Percentiles rank a stretch among this genome's conserved stretches.
These are phyloP conservation scores for Ophion ellenae DNA, from an alignment of 2,888 invertebrate genomes.

Conservation along the genomic window DNA sequence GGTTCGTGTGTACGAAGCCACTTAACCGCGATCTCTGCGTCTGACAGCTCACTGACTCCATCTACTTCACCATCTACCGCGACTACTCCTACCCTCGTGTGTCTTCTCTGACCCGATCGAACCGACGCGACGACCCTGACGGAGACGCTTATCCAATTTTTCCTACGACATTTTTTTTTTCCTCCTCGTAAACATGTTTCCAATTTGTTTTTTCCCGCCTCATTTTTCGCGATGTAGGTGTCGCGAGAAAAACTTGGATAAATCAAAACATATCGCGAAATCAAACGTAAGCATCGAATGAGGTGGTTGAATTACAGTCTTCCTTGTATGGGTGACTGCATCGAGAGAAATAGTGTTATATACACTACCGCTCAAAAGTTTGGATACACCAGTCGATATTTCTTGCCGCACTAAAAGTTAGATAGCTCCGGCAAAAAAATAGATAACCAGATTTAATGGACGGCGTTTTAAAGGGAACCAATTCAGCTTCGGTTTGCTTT, in stretches of 20 bases:
- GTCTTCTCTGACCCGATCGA: constrained; percentile 8
- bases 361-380: too few species aligned
- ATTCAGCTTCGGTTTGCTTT: too few species aligned
- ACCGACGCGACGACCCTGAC: not conserved
- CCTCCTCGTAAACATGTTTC: not conserved
- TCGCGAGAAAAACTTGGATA: not conserved
- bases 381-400: too few species aligned
- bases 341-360: too few species aligned
- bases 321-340: too few species aligned
- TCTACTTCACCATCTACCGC: constrained; percentile 25
- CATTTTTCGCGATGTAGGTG: not conserved
- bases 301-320: not conserved
- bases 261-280: not conserved
- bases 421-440: too few species aligned
- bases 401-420: too few species aligned
- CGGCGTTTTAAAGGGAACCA: too few species aligned
- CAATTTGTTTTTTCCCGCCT: not conserved
- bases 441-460: too few species aligned
- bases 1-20: constrained; percentile 29
- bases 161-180: not conserved
- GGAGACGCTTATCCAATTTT: not conserved
- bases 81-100: not conserved
- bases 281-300: not conserved
- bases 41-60: constrained; percentile 43
- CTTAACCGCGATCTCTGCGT: constrained; percentile 21